Evolutionary conservation across 1,140 invertebrate genomes (phyloP), one percentile per base, ranked within the genome.

Genomic region (Venustaconcha ellipsiformis): DNA sequence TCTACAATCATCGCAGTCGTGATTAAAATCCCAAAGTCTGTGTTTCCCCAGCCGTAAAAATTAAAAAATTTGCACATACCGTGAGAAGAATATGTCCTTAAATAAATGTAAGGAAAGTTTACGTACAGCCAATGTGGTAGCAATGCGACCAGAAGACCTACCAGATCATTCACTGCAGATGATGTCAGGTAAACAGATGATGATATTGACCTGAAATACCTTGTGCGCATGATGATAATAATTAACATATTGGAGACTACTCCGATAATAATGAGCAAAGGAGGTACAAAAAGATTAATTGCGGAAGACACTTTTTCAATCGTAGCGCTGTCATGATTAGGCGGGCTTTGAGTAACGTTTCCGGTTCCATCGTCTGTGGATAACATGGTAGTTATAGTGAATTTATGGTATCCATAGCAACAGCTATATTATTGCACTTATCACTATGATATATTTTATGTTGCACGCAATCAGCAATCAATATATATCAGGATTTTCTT

Each of bases 41-140:
- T 80, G 64, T 83, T 82, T 67, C 82, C 81, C 79, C 80, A 83
- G 13, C 85, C 85, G 65, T 83, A 85, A 64, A 87, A 87, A 62
- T 85, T 83, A 26, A 87, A 82, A 72, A 85, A 87, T 65, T 84
- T 84, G 70, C 85, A 87, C 80, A 85, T 78, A 30, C 78, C 3
- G 65, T 82, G 74, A 11, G 82, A 77, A 14, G 73, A 67, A 8
- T 67, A 67, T 6, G 69, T 74, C 57, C 79, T 74, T 14, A 75
- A 62, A 65, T 78, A 81, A 12, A 80, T 70, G 18, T 72, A 70
- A 5, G 83, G 81, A 78, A 82, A 83, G 37, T 81, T 82, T 2
- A 83, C 80, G 57, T 82, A 80, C n/a, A 86, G 23, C 85, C 85
- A 86, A 71, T 86, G 85, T 13, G 85, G 71, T 56, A 81, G 67